Base-by-base conservation (phyloP, 2,888 invertebrate genomes). In the Dasysyrphus albostriatus region DNA sequence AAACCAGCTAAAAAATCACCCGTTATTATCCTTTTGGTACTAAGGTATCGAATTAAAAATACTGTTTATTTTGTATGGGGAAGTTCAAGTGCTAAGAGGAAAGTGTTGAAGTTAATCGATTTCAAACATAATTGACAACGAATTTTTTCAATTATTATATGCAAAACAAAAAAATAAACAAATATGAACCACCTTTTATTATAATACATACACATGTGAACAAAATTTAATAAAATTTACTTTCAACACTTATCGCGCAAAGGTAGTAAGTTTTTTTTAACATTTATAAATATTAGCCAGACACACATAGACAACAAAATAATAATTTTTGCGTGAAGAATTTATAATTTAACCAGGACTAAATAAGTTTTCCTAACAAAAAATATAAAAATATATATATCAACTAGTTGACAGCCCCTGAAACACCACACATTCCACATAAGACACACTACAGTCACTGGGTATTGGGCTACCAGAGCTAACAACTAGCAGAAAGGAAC, bases 401-500 rank as follows among this genome's bases (percentile, higher is more conserved):
- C 12, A 65, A 69, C 67, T 81, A 73, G 61, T 73, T 81, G 84
- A 73, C 76, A 69, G 47, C 42, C 16, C 49, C 47, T 19, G 19
- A 58, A 67, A 42, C 34, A 51, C 47, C 16, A 37, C 24, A 51
- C 37, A 73, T 37, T n/a, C 2, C 32, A 61, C 32, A 12, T 16
- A 19, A 19, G 24, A 58, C 44, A 67, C 54, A 74, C 59, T 73
- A 59, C n/a, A 58, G 34, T 16, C 65, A 58, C 39, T 44, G 14
- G 61, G 29, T 54, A 69, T 51, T 69, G 54, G 54, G 19, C 49
- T 49, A 37, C 49, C 69, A 69, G 24, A 47, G 24, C 32, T 10
- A 44, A 37, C 34, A 61, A 63, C 39, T n/a, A 12, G 5, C 3
- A 54, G 37, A 59, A 70, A 63, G 56, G 72, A 87, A 54, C 78